phyloP scores from a whole-genome alignment of 2,797 vertebrate species.

The Parauchenoglanis ngamensis region DNA sequence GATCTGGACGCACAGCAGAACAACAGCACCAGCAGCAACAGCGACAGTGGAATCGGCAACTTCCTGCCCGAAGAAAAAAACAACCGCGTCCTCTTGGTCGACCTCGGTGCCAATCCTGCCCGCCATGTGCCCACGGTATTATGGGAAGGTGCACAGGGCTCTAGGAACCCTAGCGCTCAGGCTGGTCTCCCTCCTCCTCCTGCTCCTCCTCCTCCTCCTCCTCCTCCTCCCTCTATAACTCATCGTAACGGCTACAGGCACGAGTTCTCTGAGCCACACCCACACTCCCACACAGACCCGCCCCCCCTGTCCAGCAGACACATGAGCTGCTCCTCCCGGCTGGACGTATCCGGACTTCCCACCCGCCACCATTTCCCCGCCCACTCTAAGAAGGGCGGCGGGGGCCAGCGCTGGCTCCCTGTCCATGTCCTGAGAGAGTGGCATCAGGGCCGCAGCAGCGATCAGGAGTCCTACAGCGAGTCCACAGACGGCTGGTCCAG shows the following conservation, averaged over 20 bases:
- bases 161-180: conserved; percentile 67
- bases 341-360: conserved; percentile 62
- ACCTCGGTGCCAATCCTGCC: conserved; percentile 82
- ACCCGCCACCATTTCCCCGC: conserved; percentile 75
- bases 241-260: conserved; percentile 85
- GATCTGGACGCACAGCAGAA: conserved; percentile 83
- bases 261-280: conserved; percentile 76
- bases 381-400: conserved; percentile 75
- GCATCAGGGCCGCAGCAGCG: conserved; percentile 84
- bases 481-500: conserved; percentile 98
- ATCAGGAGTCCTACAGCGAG: conserved; percentile 96
- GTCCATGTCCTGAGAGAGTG: conserved; percentile 91
- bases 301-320: conserved; percentile 77
- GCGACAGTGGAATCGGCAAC: conserved; percentile 95
- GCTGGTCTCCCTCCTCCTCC: conserved; percentile 63
- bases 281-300: conserved; percentile 66
- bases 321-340: conserved; percentile 70
- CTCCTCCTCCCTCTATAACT: conserved; percentile 55
- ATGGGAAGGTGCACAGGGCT: conserved; percentile 80
- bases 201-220: conserved; percentile 60
- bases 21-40: conserved; percentile 96
- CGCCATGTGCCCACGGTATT: conserved; percentile 77
- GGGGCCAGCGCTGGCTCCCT: conserved; percentile 86
- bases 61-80: conserved; percentile 92
- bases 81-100: conserved; percentile 89